phyloP scores from a whole-genome alignment of 1,140 invertebrate species.

The Rhizoglyphus robini region DNA sequence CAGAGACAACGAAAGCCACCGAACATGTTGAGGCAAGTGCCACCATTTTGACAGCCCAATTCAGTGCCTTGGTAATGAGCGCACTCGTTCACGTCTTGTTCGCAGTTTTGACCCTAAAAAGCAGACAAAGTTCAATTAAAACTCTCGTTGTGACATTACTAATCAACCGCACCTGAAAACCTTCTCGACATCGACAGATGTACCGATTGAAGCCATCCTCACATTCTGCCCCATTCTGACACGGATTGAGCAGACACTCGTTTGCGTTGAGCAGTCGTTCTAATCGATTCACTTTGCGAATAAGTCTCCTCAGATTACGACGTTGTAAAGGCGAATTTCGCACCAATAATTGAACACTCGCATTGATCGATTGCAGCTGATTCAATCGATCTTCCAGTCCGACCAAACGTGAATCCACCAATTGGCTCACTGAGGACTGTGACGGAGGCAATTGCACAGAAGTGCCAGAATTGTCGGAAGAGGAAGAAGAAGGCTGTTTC shows the following conservation, averaged over 20 bases:
- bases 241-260: slow-evolving; percentile 56
- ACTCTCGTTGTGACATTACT: too few species aligned
- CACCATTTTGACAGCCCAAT: slow-evolving; percentile 86
- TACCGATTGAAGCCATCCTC: slow-evolving; percentile 53
- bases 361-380: too few species aligned
- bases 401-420: not conserved
- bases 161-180: slow-evolving; percentile 60
- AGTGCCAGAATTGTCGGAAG: too few species aligned
- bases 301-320: not conserved
- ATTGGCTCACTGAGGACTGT: too few species aligned
- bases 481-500: slow-evolving; percentile 23
- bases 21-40: slow-evolving; percentile 61
- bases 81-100: slow-evolving; percentile 77
- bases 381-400: not conserved
- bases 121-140: too few species aligned
- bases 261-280: slow-evolving; percentile 59
- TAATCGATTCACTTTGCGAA: slow-evolving; percentile 14
- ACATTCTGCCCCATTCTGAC: slow-evolving; percentile 68
- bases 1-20: slow-evolving; percentile 61
- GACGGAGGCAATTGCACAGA: too few species aligned
- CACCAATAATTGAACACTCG: not conserved
- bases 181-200: slow-evolving; percentile 55
- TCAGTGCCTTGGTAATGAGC: slow-evolving; percentile 59
- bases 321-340: not conserved
- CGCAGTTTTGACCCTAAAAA: not conserved